Conservation (phyloP, 2,113 vertebrate genomes). For the Megaptera novaeangliae region DNA sequence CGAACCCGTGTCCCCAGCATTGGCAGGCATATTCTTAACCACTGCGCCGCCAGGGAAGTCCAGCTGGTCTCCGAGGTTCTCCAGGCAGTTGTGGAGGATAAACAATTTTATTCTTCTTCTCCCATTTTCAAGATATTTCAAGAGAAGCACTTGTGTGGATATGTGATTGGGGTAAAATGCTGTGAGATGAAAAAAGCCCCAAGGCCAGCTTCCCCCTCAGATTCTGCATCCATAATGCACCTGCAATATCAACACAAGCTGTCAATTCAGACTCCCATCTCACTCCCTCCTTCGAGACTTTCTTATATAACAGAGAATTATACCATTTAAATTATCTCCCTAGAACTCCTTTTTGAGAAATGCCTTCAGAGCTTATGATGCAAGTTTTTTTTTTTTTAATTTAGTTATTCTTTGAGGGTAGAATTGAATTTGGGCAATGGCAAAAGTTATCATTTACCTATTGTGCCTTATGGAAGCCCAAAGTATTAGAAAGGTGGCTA, state of each 20-base stretch:
- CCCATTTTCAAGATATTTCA: constrained; percentile 82
- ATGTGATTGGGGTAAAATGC: constrained; percentile 74
- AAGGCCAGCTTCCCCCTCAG: too few species aligned
- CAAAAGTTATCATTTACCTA: not conserved
- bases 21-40: too few species aligned
- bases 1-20: too few species aligned
- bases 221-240: too few species aligned
- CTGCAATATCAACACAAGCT: too few species aligned
- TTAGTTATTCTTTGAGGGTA: not conserved
- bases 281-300: not conserved
- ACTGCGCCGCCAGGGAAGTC: too few species aligned
- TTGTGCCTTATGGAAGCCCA: not conserved
- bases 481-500: not conserved
- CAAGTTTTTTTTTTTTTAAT: not conserved
- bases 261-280: too few species aligned
- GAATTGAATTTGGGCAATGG: not conserved
- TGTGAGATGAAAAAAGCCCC: constrained; percentile 71
- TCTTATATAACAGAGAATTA: not conserved
- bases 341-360: not conserved
- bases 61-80: too few species aligned
- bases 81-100: too few species aligned
- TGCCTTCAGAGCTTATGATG: not conserved
- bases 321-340: not conserved
- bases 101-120: constrained; percentile 87
- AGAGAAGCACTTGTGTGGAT: constrained; percentile 84